Percentiles rank a stretch among this genome's conserved stretches.
Evolutionary conservation across 2,888 invertebrate genomes (phyloP).

Genomic region (Drosophila incognita): DNA sequence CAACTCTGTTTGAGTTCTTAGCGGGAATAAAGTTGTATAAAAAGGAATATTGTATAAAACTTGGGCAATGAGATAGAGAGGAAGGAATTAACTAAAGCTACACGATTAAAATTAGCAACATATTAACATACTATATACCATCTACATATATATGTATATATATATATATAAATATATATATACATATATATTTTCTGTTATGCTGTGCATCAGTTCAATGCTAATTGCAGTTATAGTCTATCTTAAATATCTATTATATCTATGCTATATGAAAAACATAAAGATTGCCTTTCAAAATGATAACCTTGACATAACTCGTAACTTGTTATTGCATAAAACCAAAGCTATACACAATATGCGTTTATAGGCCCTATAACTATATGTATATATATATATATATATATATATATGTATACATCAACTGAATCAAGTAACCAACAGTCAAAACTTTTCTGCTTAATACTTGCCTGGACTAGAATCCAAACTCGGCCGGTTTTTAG

Average conservation of each 20-base stretch:
- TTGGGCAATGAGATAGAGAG: constrained; percentile 20
- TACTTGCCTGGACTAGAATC: constrained; percentile 10
- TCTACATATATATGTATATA: background rate
- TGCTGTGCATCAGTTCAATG: constrained; percentile 69
- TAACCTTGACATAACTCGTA: constrained; percentile 59
- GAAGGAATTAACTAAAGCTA: constrained; percentile 2
- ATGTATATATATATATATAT: constrained; percentile 11
- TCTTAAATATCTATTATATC: constrained; percentile 40
- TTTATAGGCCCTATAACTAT: constrained; percentile 48
- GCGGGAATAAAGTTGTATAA: constrained; percentile 35
- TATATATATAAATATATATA: background rate
- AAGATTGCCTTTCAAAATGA: constrained; percentile 70
- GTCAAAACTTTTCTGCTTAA: constrained; percentile 10
- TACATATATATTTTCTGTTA: constrained; percentile 54
- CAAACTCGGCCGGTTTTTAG: constrained; percentile 4
- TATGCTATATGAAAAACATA: constrained; percentile 37
- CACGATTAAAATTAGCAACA: constrained; percentile 32
- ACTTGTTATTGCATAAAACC: constrained; percentile 73
- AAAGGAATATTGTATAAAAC: constrained; percentile 38
- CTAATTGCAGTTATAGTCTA: constrained; percentile 63
- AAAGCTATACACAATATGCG: constrained; percentile 48
- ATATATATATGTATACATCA: constrained; percentile 8
- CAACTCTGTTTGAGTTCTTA: constrained; percentile 36
- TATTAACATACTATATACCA: constrained; percentile 24
- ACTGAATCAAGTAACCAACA: constrained; percentile 10